Evolutionary conservation across 1,140 invertebrate species (phyloP).

Genomic region (Nasonia longicornis): DNA sequence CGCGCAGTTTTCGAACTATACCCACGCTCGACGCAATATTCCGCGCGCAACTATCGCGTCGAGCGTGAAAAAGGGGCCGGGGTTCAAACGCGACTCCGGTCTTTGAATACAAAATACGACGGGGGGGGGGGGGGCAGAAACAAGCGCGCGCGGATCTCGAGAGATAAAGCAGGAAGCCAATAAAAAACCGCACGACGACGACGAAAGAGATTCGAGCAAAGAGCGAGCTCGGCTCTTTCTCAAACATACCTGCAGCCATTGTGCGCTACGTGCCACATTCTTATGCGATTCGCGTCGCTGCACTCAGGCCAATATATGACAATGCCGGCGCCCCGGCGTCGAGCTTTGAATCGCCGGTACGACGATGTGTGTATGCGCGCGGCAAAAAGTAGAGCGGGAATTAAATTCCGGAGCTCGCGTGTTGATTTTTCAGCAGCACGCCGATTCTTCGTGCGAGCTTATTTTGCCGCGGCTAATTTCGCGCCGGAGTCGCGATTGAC

Average conservation of each 20-base stretch:
- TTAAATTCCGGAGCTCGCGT: neutral
- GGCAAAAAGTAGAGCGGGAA: neutral
- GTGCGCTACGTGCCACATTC: neutral
- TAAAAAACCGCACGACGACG: neutral
- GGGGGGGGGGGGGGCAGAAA: neutral
- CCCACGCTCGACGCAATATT: too few relatives aligned
- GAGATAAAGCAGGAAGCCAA: neutral
- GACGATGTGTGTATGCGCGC: neutral
- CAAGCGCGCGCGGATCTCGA: neutral
- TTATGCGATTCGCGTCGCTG: neutral
- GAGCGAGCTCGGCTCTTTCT: neutral
- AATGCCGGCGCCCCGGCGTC: neutral
- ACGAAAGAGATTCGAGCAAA: neutral
- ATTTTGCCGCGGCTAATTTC: neutral
- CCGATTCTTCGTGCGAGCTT: neutral
- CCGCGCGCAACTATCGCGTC: too few relatives aligned
- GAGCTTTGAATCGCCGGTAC: neutral
- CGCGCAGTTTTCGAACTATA: too few relatives aligned
- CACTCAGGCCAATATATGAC: neutral
- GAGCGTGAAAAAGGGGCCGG: neutral
- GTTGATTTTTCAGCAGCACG: neutral
- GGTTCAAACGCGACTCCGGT: neutral
- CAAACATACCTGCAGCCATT: neutral
- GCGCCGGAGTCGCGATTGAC: neutral
- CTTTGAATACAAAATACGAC: neutral